phyloP scores from a whole-genome alignment of 2,113 vertebrate species.

The Elachura formosa region DNA sequence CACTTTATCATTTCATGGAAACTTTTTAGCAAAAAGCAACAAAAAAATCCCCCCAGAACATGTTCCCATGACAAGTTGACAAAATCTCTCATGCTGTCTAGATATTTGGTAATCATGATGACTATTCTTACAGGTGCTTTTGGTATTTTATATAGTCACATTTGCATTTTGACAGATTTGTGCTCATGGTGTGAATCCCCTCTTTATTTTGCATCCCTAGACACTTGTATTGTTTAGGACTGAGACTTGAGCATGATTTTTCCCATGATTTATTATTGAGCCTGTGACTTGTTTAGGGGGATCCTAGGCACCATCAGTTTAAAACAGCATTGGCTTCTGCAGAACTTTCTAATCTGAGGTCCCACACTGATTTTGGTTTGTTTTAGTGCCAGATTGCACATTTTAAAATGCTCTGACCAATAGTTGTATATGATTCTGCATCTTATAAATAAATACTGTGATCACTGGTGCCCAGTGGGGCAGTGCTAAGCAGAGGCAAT shows the following conservation, averaged over 20 bases:
- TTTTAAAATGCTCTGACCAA: not conserved
- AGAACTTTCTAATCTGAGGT: not conserved
- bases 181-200: slow-evolving; percentile 15
- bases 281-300: not conserved
- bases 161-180: slow-evolving; percentile 38
- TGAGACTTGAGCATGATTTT: not conserved
- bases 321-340: not conserved
- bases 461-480: not conserved
- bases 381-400: not conserved
- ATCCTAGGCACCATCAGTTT: not conserved
- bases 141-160: slow-evolving; percentile 21
- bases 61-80: not conserved
- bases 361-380: not conserved
- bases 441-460: not conserved
- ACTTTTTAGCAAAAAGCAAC: not conserved
- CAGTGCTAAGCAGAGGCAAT: not conserved
- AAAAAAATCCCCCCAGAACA: not conserved
- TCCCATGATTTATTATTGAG: not conserved
- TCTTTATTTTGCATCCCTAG: not conserved
- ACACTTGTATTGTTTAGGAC: not conserved
- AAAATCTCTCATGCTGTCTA: not conserved
- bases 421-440: not conserved
- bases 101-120: not conserved
- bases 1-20: not conserved
- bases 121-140: not conserved